These are phyloP conservation scores for honey bee (Apis mellifera) DNA, from an alignment of 1,140 invertebrate species.

Conservation along the genomic window DNA sequence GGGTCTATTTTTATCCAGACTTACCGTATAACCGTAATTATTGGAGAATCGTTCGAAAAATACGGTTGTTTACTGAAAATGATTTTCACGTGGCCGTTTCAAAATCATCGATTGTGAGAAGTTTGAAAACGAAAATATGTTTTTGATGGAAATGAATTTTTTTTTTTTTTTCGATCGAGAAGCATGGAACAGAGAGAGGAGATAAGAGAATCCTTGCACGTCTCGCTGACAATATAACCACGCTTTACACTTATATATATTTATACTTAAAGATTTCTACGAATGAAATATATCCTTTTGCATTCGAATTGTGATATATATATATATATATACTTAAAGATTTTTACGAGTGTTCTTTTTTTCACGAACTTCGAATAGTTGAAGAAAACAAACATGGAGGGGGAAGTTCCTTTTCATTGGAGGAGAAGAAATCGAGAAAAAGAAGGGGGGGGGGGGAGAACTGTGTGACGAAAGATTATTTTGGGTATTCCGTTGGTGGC, in stretches of 20 bases:
- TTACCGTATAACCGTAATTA: neutral
- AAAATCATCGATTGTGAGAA: too few relatives aligned
- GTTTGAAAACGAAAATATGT: too few relatives aligned
- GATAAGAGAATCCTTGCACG: too few relatives aligned
- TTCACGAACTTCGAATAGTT: neutral
- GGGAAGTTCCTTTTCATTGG: neutral
- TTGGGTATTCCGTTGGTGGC: conserved; percentile 42
- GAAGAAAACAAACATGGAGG: neutral
- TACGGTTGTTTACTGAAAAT: too few relatives aligned
- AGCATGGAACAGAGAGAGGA: too few relatives aligned
- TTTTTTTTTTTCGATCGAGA: too few relatives aligned
- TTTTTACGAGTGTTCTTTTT: neutral
- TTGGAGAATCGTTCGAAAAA: neutral
- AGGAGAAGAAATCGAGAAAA: neutral
- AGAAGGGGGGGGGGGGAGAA: neutral
- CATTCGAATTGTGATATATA: neutral
- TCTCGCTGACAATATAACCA: too few relatives aligned
- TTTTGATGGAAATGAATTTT: too few relatives aligned
- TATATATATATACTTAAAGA: neutral
- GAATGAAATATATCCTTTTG: too few relatives aligned
- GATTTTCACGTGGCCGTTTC: too few relatives aligned
- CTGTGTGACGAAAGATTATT: conserved; percentile 35
- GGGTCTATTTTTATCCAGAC: neutral
- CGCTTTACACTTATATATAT: too few relatives aligned
- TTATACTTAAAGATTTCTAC: neutral